Percentiles rank a stretch among this genome's conserved stretches.
Evolutionary conservation across 2,113 vertebrate species (phyloP).

Genomic region (Nettapus auritus): DNA sequence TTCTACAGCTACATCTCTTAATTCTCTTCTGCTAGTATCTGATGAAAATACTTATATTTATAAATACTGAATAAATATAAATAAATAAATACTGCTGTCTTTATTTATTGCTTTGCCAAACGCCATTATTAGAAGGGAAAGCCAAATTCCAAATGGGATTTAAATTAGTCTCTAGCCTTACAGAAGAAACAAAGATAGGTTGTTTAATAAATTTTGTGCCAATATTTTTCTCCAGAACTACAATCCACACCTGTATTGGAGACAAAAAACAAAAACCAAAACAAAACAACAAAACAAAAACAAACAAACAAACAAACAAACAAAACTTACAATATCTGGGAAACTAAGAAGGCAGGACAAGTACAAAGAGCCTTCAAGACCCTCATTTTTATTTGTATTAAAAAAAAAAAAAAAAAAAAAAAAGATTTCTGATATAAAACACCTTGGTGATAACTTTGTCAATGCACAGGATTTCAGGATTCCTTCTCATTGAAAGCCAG

Average conservation of each 20-base stretch:
- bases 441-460: neutral
- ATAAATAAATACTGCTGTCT: neutral
- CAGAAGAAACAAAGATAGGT: neutral
- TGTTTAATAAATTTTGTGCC: neutral
- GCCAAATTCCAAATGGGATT: neutral
- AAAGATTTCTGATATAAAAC: neutral
- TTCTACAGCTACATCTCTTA: neutral
- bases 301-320: no score
- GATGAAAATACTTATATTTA: neutral
- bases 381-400: no score
- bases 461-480: neutral
- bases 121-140: neutral
- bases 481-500: neutral
- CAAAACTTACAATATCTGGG: no score
- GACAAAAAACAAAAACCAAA: no score
- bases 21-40: neutral
- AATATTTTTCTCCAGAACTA: neutral
- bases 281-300: no score
- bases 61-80: no score
- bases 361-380: no score
- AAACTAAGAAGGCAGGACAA: no score
- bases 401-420: no score
- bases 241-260: no score
- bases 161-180: neutral
- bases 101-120: neutral